A percentile compares a stretch with the other conserved stretches of the same genome.
These are phyloP conservation scores for Sarcophaga peregrina DNA, from an alignment of 1,140 invertebrate genomes.

Conservation along the genomic window DNA sequence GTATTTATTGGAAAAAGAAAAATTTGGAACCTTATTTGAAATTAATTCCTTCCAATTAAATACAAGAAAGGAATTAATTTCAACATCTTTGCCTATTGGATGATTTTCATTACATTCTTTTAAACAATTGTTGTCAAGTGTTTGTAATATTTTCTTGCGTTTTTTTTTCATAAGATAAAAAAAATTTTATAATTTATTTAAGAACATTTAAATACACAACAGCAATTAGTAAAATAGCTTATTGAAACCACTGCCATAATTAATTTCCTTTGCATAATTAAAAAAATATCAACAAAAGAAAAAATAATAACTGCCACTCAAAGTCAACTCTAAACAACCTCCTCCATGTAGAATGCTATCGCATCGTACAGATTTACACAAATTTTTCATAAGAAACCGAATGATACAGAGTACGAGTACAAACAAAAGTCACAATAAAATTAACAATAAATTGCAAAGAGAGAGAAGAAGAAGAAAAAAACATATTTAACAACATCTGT, in stretches of 20 bases:
- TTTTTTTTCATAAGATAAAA: background rate
- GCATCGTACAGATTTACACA: background rate
- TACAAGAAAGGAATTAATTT: too few species aligned
- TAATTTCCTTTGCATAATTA: slow-evolving; percentile 15
- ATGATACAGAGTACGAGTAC: too few species aligned
- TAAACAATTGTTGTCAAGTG: too few species aligned
- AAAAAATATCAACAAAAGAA: background rate
- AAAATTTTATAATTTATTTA: background rate
- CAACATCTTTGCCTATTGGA: too few species aligned
- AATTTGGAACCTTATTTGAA: too few species aligned
- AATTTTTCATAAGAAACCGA: too few species aligned
- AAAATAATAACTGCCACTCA: background rate
- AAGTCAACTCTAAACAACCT: background rate
- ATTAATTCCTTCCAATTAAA: too few species aligned
- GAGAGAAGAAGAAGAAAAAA: background rate
- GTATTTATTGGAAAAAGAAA: too few species aligned
- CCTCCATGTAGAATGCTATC: background rate
- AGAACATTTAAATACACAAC: slow-evolving; percentile 4
- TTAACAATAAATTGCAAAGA: too few species aligned
- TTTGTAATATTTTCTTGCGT: too few species aligned
- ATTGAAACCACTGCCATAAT: background rate
- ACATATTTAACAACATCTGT: slow-evolving; percentile 4
- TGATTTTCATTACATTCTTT: too few species aligned
- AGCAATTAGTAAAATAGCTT: background rate
- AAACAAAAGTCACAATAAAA: too few species aligned